Evolutionary conservation across 2,888 invertebrate genomes (phyloP).

Genomic region (Omphaloscelis lunosa): DNA sequence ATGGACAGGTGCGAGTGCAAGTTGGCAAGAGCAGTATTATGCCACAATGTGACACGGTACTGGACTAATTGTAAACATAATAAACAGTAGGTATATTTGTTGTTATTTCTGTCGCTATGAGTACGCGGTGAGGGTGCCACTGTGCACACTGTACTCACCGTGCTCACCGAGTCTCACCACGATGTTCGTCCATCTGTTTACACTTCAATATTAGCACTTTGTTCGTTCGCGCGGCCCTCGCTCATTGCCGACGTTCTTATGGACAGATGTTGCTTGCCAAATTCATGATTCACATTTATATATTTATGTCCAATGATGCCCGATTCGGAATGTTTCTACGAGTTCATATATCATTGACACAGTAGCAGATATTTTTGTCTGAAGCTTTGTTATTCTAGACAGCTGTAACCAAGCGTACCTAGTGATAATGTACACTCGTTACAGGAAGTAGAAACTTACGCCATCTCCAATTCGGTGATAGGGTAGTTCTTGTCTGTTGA

Average conservation of each 20-base stretch:
- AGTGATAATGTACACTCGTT: not conserved
- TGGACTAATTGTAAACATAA: slow-evolving; percentile 85
- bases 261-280: slow-evolving; percentile 82
- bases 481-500: not conserved
- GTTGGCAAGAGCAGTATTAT: slow-evolving; percentile 83
- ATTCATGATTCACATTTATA: slow-evolving; percentile 81
- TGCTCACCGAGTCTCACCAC: slow-evolving; percentile 12
- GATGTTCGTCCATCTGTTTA: slow-evolving; percentile 58
- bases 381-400: slow-evolving; percentile 36
- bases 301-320: slow-evolving; percentile 80
- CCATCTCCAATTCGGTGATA: not conserved
- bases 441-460: not conserved
- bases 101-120: slow-evolving; percentile 78
- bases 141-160: slow-evolving; percentile 11
- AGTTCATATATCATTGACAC: slow-evolving; percentile 61
- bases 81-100: slow-evolving; percentile 64
- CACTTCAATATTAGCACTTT: slow-evolving; percentile 66
- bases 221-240: slow-evolving; percentile 67
- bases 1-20: slow-evolving; percentile 85
- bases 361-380: slow-evolving; percentile 55
- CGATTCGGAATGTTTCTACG: slow-evolving; percentile 73
- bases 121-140: slow-evolving; percentile 46
- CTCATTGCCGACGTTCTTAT: slow-evolving; percentile 78
- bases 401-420: slow-evolving; percentile 15
- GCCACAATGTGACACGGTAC: slow-evolving; percentile 81